Evolutionary conservation across 92 coral and sea anemone species (phyloP), one percentile per base, ranked within the genome.

Genomic region (Pocillopora grandis): DNA sequence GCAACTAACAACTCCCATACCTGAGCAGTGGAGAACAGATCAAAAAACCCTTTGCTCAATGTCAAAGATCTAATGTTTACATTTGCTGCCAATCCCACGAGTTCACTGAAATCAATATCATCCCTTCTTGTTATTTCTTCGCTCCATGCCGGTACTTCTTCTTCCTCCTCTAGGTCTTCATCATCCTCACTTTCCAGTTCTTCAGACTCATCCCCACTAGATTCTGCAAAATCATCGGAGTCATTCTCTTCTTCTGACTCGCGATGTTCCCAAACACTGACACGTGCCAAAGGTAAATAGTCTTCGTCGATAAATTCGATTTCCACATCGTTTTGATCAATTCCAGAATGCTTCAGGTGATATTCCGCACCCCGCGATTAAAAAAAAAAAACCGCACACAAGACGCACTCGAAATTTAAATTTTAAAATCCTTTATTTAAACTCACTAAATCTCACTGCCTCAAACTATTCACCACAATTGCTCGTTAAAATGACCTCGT

Each of bases 81-180:
- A 27, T 27, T 27, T 27, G 31, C 31, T 27, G 31, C 31, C 31
- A 27, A 27, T 27, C 31, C 31, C 31, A 1, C 31, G 31, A 27
- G 31, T 27, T 27, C 31, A 27, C 31, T 27, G 31, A 27, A 27
- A 27, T 27, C 31, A 27, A 27, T 27, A 27, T 27, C 31, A 27
- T 27, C 31, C 31, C 58, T 75, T 75, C 66, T 77, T 63, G 36
- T 61, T 77, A 77, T 60, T 77, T 77, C 80, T 77, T 33, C 56
- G 64, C 80, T 77, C 80, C 80, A 77, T 60, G 70, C 21, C 70
- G 31, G 37, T 59, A 27, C 31, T 27, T 76, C 31, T 77, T 77
- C 80, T 57, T 55, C 78, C 52, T 74, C 80, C 80, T 75, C 87
- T 17, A 23, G 61, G 68, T 36, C 87, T 83, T 71, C 87, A 83